Base-by-base conservation (phyloP, 1,140 invertebrate genomes). In the Zaprionus tsacasi region DNA sequence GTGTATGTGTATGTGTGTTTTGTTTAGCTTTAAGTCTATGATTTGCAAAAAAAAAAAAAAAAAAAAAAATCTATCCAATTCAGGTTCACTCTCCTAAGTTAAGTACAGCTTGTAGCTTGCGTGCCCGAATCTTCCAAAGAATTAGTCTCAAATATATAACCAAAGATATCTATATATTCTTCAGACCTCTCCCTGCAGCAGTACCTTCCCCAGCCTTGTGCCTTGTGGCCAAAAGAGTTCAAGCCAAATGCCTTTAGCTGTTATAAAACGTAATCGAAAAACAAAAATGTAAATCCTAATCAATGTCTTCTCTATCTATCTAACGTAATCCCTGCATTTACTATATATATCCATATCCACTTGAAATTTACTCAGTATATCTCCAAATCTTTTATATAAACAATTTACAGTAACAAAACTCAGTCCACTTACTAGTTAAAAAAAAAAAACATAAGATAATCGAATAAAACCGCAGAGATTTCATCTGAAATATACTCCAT, bases 11-110 rank as follows among this genome's bases (percentile, higher is more conserved):
- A n/a, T 35, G 12, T 76, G 79, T 87, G 82, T 83, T 86, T 86
- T 82, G 72, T 74, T 52, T 87, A 88, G 83, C 82, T 85, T 78
- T 86, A 87, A 88, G 83, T 40, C 25, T 43, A 35, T 65, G 36
- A 65, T 65, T 65, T 65, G 63, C 63, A 52, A 36, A 40, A 21
- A 13, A 21, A 21, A 21, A 21, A 21, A 21, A 21, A 21, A 21
- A 8, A 48, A 30, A 30, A 1, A 0, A n/a, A 17, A 40, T n/a
- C 15, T 7, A n/a, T n/a, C n/a, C n/a, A 48, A 8, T 48, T 48
- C 15, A 11, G 10, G 45, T 48, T 48, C 8, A 2, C 15, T 17
- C 45, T 50, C 3, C 45, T 50, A 50, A 50, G 17, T 50, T 50
- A 50, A 50, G 45, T 50, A 21, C 10, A 21, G 45, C 17, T 50